phyloP scores from a whole-genome alignment of 2,888 invertebrate genomes.

The Zele albiditarsus region DNA sequence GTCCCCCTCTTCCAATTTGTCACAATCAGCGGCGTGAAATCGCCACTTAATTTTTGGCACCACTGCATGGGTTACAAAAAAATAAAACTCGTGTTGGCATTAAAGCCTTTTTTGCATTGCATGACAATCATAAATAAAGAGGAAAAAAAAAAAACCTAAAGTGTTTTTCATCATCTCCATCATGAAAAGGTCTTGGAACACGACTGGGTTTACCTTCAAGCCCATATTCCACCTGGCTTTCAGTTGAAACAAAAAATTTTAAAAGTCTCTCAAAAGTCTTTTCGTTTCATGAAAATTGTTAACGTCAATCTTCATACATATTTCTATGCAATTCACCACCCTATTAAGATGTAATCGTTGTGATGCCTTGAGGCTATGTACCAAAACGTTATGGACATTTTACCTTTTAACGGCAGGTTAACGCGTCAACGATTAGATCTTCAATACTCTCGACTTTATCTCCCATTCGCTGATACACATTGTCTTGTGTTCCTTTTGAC shows the following conservation, averaged over 20 bases:
- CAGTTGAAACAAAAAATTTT: constrained; percentile 31
- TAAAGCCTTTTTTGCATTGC: constrained; percentile 6
- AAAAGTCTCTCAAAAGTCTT: neutral
- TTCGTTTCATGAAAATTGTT: neutral
- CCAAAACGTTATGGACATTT: constrained; percentile 28
- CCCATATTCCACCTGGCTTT: constrained; percentile 20
- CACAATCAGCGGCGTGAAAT: constrained; percentile 59
- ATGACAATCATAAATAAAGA: constrained; percentile 42
- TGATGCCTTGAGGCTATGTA: constrained; percentile 34
- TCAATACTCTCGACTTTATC: constrained; percentile 25
- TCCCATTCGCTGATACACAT: neutral
- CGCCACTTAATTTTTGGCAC: constrained; percentile 51
- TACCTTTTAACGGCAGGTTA: constrained; percentile 63
- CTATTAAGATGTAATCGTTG: constrained; percentile 49
- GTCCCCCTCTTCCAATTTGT: constrained; percentile 45
- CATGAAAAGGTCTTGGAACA: neutral
- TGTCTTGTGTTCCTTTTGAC: constrained; percentile 33
- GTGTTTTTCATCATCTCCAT: constrained; percentile 13
- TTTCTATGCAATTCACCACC: constrained; percentile 19
- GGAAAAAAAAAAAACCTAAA: constrained; percentile 1
- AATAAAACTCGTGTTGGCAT: constrained; percentile 18
- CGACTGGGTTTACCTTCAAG: constrained; percentile 2
- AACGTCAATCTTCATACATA: constrained; percentile 20
- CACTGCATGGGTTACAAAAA: constrained; percentile 19
- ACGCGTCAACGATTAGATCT: constrained; percentile 60